These are phyloP conservation scores for Accipiter virgatus DNA, from an alignment of 2,113 vertebrate genomes.

Conservation along the genomic window DNA sequence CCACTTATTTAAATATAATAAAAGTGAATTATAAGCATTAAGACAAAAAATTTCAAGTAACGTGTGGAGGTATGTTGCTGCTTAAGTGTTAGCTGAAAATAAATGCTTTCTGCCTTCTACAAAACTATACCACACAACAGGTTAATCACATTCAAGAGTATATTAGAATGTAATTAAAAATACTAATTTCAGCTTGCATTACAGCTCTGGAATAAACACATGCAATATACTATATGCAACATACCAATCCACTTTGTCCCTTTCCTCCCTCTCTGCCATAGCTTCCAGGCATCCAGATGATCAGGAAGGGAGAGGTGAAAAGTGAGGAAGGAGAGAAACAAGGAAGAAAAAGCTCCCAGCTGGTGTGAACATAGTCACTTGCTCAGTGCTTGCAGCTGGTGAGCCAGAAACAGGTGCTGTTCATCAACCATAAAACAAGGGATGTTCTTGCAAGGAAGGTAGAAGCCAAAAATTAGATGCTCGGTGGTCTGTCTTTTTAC, in stretches of 20 bases:
- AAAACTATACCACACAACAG: neutral
- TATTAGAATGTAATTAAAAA: neutral
- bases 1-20: neutral
- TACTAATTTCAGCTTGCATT: neutral
- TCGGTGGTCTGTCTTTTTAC: neutral
- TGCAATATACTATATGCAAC: neutral
- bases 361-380: neutral
- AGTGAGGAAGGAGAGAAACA: accelerated
- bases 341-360: neutral
- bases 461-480: neutral
- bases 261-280: neutral
- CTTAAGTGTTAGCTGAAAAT: neutral
- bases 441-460: neutral
- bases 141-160: neutral
- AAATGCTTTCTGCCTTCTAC: neutral
- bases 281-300: neutral
- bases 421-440: neutral
- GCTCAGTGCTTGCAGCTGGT: neutral
- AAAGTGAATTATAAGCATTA: neutral
- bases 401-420: neutral
- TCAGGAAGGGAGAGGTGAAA: neutral
- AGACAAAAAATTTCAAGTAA: neutral
- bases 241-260: no score
- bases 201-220: neutral
- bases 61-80: neutral